Conservation (phyloP, 2,888 invertebrate genomes). For the Chaetoderma sp. region DNA sequence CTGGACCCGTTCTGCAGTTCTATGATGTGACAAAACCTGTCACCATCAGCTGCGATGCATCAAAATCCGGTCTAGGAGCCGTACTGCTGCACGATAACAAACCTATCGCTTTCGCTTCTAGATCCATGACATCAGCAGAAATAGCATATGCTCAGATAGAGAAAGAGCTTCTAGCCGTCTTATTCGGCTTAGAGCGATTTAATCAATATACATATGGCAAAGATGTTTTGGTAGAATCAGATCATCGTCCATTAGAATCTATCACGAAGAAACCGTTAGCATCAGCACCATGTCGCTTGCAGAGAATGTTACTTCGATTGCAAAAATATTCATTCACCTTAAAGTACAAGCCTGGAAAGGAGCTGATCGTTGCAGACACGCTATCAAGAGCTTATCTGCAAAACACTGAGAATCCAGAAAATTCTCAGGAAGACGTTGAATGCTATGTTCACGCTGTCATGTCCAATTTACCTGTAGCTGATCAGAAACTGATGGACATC, state of each 20-base stretch:
- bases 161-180: constrained; percentile 12
- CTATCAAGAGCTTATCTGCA: not conserved
- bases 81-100: constrained; percentile 14
- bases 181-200: constrained; percentile 2
- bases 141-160: constrained; percentile 24
- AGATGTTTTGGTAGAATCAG: constrained; percentile 11
- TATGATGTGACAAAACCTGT: constrained; percentile 14
- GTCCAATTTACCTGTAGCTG: constrained; percentile 24
- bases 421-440: constrained; percentile 10
- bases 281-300: constrained; percentile 1
- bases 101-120: constrained; percentile 15
- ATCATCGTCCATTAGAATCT: constrained; percentile 20
- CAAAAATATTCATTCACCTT: constrained; percentile 12
- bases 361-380: not conserved
- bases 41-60: constrained; percentile 11
- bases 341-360: not conserved
- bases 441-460: constrained; percentile 30
- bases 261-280: constrained; percentile 17
- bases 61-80: constrained; percentile 18
- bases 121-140: constrained; percentile 7
- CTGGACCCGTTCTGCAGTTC: constrained; percentile 4
- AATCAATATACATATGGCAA: constrained; percentile 7
- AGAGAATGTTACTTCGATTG: constrained; percentile 11
- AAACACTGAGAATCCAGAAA: not conserved
- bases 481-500: constrained; percentile 29